Percentiles rank a stretch among this genome's conserved stretches.
Evolutionary conservation across 2,113 vertebrate species (phyloP).

Genomic region (Tragelaphus scriptus): DNA sequence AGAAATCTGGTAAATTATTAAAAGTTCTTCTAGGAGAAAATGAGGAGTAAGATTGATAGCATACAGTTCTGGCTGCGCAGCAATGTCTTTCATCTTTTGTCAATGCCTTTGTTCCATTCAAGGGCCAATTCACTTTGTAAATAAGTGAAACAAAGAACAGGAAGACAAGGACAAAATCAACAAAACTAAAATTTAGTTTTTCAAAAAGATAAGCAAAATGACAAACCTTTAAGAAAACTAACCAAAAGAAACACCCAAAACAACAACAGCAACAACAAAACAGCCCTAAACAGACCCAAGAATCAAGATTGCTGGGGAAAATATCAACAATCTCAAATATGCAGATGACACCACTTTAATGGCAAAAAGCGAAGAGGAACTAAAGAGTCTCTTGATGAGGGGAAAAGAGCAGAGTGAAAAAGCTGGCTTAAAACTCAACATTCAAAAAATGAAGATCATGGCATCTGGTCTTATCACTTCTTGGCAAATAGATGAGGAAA

Average conservation of each 20-base stretch:
- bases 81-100: neutral
- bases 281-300: neutral
- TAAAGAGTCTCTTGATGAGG: neutral
- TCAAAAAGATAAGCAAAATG: neutral
- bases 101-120: neutral
- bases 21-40: neutral
- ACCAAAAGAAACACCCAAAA: neutral
- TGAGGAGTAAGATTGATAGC: neutral
- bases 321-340: neutral
- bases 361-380: neutral
- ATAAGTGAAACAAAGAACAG: neutral
- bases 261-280: neutral
- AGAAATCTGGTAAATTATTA: neutral
- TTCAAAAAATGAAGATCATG: neutral
- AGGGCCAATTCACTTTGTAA: neutral
- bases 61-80: neutral
- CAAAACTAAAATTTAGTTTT: neutral
- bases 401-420: neutral
- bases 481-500: neutral
- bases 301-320: neutral
- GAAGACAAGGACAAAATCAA: neutral
- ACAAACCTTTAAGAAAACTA: neutral
- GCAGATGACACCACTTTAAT: neutral
- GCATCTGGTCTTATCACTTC: neutral
- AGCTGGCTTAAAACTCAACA: neutral